These are phyloP conservation scores for Bubo scandiacus DNA, from an alignment of 2,113 vertebrate species.

Conservation along the genomic window DNA sequence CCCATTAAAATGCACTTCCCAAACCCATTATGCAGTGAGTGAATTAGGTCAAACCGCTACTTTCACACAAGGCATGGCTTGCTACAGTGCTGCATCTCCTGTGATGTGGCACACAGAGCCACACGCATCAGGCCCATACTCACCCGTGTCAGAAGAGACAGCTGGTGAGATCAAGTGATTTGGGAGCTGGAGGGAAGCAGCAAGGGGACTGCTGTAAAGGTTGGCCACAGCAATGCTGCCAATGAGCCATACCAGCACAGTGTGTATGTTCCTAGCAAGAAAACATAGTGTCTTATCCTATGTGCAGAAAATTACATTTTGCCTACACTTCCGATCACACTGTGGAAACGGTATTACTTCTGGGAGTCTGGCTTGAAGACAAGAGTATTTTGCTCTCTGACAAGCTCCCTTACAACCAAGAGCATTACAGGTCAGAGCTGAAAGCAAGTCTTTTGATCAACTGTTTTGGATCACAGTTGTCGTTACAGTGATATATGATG, in stretches of 20 bases:
- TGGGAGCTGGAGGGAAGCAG: neutral
- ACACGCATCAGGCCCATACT: rapidly evolving
- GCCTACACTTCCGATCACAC: rapidly evolving
- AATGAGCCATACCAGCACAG: rapidly evolving
- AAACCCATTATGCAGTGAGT: rapidly evolving
- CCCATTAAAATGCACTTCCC: neutral
- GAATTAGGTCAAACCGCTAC: neutral
- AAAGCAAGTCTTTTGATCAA: neutral
- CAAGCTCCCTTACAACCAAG: neutral
- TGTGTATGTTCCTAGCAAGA: neutral
- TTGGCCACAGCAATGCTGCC: neutral
- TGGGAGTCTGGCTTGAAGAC: neutral
- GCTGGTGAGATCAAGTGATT: neutral
- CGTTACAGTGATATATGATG: neutral
- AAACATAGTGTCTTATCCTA: neutral
- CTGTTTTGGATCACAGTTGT: no score
- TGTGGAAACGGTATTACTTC: neutral
- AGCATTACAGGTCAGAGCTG: neutral
- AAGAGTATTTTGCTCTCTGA: neutral
- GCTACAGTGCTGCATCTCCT: rapidly evolving
- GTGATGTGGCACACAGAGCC: rapidly evolving
- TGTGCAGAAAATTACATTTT: neutral
- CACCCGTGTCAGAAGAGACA: rapidly evolving
- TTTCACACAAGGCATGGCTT: rapidly evolving
- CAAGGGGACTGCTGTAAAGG: neutral